Percentiles rank a stretch among this genome's conserved stretches.
These are phyloP conservation scores for Portevinia maculata DNA, from an alignment of 2,888 invertebrate genomes.

Conservation along the genomic window DNA sequence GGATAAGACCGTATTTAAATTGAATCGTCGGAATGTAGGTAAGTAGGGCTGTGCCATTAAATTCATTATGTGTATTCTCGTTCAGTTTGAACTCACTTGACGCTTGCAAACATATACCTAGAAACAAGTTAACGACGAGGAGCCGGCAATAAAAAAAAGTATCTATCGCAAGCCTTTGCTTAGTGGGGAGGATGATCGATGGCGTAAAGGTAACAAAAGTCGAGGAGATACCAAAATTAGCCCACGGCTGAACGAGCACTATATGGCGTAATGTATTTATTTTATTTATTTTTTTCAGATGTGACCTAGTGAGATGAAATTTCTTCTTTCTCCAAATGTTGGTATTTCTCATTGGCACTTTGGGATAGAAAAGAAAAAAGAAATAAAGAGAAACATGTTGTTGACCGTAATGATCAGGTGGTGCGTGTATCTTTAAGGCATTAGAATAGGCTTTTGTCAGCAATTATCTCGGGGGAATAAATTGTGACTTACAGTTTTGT, in stretches of 20 bases:
- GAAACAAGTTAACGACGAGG: conserved; percentile 37
- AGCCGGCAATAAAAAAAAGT: conserved; percentile 28
- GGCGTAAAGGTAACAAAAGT: conserved; percentile 44
- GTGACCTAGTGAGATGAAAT: conserved; percentile 68
- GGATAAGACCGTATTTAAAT: conserved; percentile 63
- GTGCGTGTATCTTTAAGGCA: conserved; percentile 47
- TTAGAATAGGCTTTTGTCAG: conserved; percentile 45
- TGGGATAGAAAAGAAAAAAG: conserved; percentile 9
- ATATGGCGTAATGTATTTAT: conserved; percentile 40
- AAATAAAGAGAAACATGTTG: conserved; percentile 49
- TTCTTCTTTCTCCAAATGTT: conserved; percentile 58
- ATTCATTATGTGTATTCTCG: conserved; percentile 55
- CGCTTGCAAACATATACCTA: background rate
- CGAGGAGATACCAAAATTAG: conserved; percentile 53
- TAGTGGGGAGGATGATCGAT: conserved; percentile 64
- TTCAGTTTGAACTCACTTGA: conserved; percentile 21
- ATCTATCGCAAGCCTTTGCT: conserved; percentile 15
- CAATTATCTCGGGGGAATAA: background rate
- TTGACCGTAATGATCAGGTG: conserved; percentile 63
- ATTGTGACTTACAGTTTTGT: background rate
- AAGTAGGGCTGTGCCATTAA: conserved; percentile 67
- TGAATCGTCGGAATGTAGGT: conserved; percentile 61
- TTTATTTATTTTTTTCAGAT: conserved; percentile 17
- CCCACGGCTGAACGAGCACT: conserved; percentile 61
- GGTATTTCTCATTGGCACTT: conserved; percentile 68